Evolutionary conservation across 1,140 invertebrate species (phyloP).

Genomic region (Gryon sp.): DNA sequence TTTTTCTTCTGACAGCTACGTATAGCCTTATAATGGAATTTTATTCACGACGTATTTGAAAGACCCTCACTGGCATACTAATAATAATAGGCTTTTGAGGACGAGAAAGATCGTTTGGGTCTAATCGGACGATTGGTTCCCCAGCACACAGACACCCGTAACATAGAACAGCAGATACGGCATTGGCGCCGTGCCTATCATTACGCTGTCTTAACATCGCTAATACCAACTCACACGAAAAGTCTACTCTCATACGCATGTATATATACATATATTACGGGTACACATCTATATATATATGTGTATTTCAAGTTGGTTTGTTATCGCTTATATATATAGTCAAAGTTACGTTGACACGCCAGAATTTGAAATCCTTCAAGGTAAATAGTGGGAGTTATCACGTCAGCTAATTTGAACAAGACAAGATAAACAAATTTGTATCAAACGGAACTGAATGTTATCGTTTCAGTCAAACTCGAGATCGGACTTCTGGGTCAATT

Average conservation of each 20-base stretch:
- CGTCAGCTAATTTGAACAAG: conserved; percentile 40
- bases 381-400: conserved; percentile 46
- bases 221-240: conserved; percentile 68
- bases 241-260: conserved; percentile 17
- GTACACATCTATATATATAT: conserved; percentile 26
- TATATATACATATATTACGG: conserved; percentile 58
- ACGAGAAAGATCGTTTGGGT: conserved; percentile 8
- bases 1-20: background rate
- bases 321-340: conserved; percentile 38
- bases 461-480: background rate
- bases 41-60: conserved; percentile 41
- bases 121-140: conserved; percentile 28
- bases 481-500: conserved; percentile 3
- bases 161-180: conserved; percentile 62
- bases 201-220: conserved; percentile 72
- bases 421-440: conserved; percentile 40
- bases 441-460: conserved; percentile 6
- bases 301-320: conserved; percentile 44
- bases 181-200: conserved; percentile 74
- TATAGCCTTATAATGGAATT: conserved; percentile 18
- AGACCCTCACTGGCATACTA: conserved; percentile 43
- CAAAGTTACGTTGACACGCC: conserved; percentile 45
- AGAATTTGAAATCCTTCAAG: conserved; percentile 30
- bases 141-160: conserved; percentile 65
- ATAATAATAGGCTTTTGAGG: conserved; percentile 51